phyloP scores from a whole-genome alignment of 2,797 vertebrate species.

The Holocentrus rufus region DNA sequence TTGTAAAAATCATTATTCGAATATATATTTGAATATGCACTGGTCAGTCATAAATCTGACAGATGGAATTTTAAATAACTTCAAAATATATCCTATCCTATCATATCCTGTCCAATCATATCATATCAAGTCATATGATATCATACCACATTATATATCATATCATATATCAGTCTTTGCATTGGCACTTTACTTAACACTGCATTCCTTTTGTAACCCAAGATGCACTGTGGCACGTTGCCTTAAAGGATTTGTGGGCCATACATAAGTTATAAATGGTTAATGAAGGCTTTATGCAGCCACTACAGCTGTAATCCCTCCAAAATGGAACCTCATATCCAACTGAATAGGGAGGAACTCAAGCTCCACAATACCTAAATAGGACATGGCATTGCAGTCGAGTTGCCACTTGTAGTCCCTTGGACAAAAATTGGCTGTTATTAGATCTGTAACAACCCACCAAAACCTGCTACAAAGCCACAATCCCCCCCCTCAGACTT shows the following conservation, averaged over 20 bases:
- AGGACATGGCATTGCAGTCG: slow-evolving; percentile 42
- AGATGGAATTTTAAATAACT: too few species aligned
- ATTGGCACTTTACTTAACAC: neutral
- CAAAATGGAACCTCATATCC: slow-evolving; percentile 54
- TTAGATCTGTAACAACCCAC: slow-evolving; percentile 58
- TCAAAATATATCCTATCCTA: neutral
- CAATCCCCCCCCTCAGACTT: slow-evolving; percentile 6
- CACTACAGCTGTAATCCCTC: slow-evolving; percentile 52
- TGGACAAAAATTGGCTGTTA: slow-evolving; percentile 47
- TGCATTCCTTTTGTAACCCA: slow-evolving; percentile 19
- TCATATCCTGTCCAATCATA: too few species aligned
- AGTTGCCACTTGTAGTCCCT: slow-evolving; percentile 42
- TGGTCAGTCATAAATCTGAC: too few species aligned
- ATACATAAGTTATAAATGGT: slow-evolving; percentile 57
- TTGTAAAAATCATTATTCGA: neutral
- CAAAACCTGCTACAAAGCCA: slow-evolving; percentile 56
- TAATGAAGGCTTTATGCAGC: slow-evolving; percentile 59
- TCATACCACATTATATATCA: too few species aligned
- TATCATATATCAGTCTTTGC: slow-evolving; percentile 16
- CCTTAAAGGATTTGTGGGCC: slow-evolving; percentile 49
- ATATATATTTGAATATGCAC: neutral
- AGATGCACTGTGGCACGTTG: slow-evolving; percentile 36
- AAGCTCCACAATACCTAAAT: slow-evolving; percentile 46
- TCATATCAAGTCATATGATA: neutral
- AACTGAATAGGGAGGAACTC: slow-evolving; percentile 34